Evolutionary conservation across 2,113 vertebrate genomes (phyloP).

Genomic region (Sebastes schlegelii): DNA sequence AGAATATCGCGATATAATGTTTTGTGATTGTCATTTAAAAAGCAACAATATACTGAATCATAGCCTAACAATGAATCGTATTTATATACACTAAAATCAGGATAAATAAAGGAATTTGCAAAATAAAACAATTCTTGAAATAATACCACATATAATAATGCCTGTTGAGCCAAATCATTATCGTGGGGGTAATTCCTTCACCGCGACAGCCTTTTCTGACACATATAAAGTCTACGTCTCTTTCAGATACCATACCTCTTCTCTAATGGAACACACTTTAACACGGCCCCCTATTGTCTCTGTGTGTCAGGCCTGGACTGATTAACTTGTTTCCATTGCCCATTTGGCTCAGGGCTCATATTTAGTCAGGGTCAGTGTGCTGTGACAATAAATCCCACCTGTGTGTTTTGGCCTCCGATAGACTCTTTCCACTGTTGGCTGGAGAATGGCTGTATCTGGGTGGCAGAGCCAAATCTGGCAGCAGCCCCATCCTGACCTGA

Average conservation of each 20-base stretch:
- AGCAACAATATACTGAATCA: too few species aligned
- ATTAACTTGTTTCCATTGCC: conserved; percentile 69
- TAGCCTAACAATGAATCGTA: too few species aligned
- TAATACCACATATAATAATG: too few species aligned
- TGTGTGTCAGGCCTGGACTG: conserved; percentile 51
- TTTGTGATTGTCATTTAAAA: too few species aligned
- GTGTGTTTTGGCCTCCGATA: conserved; percentile 65
- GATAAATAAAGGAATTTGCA: too few species aligned
- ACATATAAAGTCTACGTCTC: neutral
- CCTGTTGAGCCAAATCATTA: too few species aligned
- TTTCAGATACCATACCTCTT: conserved; percentile 19
- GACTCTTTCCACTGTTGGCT: conserved; percentile 58
- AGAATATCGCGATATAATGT: too few species aligned
- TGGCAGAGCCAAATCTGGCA: conserved; percentile 48
- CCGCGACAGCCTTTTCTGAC: neutral
- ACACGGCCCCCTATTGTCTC: conserved; percentile 30
- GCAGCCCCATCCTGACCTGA: conserved; percentile 28
- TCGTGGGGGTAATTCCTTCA: too few species aligned
- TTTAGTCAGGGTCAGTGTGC: conserved; percentile 62
- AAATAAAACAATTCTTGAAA: too few species aligned
- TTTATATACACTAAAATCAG: too few species aligned
- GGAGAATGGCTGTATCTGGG: conserved; percentile 35
- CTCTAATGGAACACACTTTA: conserved; percentile 34
- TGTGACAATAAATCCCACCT: conserved; percentile 65
- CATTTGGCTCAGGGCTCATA: conserved; percentile 53